Percentiles rank a stretch among this genome's conserved stretches.
phyloP scores from a whole-genome alignment of 1,140 invertebrate species.

The Leptopilina boulardi region DNA sequence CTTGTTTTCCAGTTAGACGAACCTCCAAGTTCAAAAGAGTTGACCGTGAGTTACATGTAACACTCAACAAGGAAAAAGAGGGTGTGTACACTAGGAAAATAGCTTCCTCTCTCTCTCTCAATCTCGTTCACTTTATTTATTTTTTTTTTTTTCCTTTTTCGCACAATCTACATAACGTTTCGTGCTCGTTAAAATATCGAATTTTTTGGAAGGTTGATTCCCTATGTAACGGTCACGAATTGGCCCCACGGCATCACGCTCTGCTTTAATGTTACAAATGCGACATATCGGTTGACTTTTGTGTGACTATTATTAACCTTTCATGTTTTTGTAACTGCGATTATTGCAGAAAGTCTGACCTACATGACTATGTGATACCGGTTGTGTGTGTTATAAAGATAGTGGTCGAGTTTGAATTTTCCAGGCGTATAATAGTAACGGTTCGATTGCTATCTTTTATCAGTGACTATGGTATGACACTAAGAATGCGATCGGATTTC shows the following conservation, averaged over 20 bases:
- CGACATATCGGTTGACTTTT: conserved; percentile 35
- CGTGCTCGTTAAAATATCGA: conserved; percentile 51
- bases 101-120: background rate
- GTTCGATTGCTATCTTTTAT: conserved; percentile 33
- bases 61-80: background rate
- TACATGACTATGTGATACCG: conserved; percentile 42
- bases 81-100: background rate
- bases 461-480: conserved; percentile 10
- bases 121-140: background rate
- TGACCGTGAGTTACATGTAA: conserved; percentile 20
- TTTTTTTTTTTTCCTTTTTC: background rate
- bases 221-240: conserved; percentile 45
- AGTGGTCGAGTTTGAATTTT: conserved; percentile 18
- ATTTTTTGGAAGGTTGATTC: conserved; percentile 50
- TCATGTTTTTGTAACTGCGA: no score
- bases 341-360: no score
- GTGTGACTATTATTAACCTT: conserved; percentile 52
- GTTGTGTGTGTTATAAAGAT: conserved; percentile 31
- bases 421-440: conserved; percentile 19
- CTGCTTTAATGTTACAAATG: conserved; percentile 35
- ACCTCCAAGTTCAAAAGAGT: background rate
- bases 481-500: background rate
- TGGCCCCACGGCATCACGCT: conserved; percentile 47
- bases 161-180: conserved; percentile 40
- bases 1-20: conserved; percentile 24